These are phyloP conservation scores for Pollenia labialis DNA, from an alignment of 2,888 invertebrate species.

Conservation along the genomic window DNA sequence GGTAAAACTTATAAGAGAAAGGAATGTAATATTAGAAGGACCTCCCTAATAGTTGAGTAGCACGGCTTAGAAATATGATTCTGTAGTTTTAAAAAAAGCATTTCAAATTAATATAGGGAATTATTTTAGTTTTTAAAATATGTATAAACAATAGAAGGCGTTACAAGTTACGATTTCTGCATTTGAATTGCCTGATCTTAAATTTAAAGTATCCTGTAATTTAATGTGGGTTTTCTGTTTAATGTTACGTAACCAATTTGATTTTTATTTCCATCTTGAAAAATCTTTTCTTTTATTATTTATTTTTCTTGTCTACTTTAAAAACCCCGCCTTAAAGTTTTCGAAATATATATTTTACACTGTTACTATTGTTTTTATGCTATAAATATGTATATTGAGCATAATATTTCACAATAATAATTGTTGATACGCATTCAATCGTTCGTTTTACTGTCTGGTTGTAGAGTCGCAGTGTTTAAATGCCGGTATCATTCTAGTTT, in stretches of 20 bases:
- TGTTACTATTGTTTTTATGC: slow-evolving; percentile 25
- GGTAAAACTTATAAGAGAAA: not conserved
- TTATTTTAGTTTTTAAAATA: slow-evolving; percentile 34
- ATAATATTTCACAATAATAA: slow-evolving; percentile 69
- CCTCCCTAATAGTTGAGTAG: slow-evolving; percentile 38
- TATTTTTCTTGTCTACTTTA: not conserved
- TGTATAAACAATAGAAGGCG: slow-evolving; percentile 46
- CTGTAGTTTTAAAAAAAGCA: slow-evolving; percentile 7
- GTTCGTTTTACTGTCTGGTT: slow-evolving; percentile 33
- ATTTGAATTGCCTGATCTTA: slow-evolving; percentile 13
- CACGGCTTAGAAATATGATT: slow-evolving; percentile 49
- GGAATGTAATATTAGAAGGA: slow-evolving; percentile 32
- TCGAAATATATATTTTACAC: slow-evolving; percentile 6
- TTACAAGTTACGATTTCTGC: slow-evolving; percentile 47
- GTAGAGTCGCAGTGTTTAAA: slow-evolving; percentile 2
- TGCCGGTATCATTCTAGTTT: slow-evolving; percentile 34
- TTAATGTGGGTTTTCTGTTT: slow-evolving; percentile 33
- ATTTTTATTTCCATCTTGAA: slow-evolving; percentile 21
- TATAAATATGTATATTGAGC: slow-evolving; percentile 36
- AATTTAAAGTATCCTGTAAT: slow-evolving; percentile 47
- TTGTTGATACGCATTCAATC: slow-evolving; percentile 70
- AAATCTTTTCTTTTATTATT: slow-evolving; percentile 1
- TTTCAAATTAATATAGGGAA: slow-evolving; percentile 41
- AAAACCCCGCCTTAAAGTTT: slow-evolving; percentile 52
- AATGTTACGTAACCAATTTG: slow-evolving; percentile 69